These are phyloP conservation scores for Hylaea fasciaria DNA, from an alignment of 2,888 invertebrate genomes.

Conservation along the genomic window DNA sequence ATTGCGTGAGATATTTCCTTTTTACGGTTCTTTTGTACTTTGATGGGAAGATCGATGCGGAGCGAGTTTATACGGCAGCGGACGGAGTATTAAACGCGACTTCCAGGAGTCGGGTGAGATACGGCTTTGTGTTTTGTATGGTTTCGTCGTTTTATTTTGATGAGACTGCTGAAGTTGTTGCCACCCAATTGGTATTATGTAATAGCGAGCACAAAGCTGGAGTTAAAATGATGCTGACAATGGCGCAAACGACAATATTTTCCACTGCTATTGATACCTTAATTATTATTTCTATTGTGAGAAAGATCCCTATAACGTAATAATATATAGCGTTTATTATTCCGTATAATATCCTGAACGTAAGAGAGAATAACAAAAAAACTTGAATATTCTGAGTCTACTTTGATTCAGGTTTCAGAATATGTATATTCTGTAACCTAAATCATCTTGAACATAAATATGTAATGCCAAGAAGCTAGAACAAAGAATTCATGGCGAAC, in stretches of 20 bases:
- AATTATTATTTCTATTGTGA: too few relatives aligned
- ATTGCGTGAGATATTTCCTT: constrained; percentile 42
- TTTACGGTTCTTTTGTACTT: constrained; percentile 42
- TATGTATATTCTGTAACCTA: too few relatives aligned
- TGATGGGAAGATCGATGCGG: constrained; percentile 32
- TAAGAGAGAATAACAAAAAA: too few relatives aligned
- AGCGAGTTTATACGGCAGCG: constrained; percentile 19
- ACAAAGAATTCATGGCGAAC: constrained; percentile 13
- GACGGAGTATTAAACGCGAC: constrained; percentile 19
- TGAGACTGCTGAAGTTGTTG: neutral
- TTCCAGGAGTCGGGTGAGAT: constrained; percentile 12
- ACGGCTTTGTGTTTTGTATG: neutral
- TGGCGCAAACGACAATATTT: too few relatives aligned
- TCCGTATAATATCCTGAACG: too few relatives aligned
- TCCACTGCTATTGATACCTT: too few relatives aligned
- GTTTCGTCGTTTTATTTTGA: neutral
- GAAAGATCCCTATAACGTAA: too few relatives aligned
- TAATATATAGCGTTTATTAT: too few relatives aligned
- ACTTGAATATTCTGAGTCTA: constrained; percentile 2
- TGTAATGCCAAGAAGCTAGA: constrained; percentile 13
- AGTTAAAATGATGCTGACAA: too few relatives aligned
- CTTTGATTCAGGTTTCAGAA: constrained; percentile 9
- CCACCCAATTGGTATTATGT: too few relatives aligned
- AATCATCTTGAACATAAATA: constrained; percentile 12
- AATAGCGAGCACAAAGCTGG: too few relatives aligned